These are phyloP conservation scores for Monochamus saltuarius DNA, from an alignment of 1,140 invertebrate genomes.

Conservation along the genomic window DNA sequence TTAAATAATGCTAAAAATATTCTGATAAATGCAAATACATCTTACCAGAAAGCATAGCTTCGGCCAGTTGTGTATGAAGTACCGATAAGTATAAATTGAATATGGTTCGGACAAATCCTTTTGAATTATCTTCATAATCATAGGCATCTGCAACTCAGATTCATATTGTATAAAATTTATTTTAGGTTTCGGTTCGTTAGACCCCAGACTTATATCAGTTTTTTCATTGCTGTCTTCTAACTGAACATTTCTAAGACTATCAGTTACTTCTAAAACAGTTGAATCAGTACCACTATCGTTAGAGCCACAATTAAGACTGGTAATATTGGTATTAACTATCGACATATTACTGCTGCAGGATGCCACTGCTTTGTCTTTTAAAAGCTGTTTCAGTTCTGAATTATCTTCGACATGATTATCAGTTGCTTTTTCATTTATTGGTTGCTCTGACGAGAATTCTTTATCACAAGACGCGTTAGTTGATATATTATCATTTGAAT, in stretches of 20 bases:
- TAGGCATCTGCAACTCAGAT: constrained; percentile 88
- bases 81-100: constrained; percentile 99
- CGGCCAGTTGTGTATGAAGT: constrained; percentile 99
- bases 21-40: too few relatives aligned
- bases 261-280: constrained; percentile 10
- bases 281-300: too few relatives aligned
- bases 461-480: constrained; percentile 15
- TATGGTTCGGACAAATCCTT: constrained; percentile 99
- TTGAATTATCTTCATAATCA: constrained; percentile 98
- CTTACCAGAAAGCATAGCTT: constrained; percentile 95
- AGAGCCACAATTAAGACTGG: too few relatives aligned
- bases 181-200: constrained; percentile 30
- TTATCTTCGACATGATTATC: too few relatives aligned
- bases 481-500: constrained; percentile 32
- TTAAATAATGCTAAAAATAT: too few relatives aligned
- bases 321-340: too few relatives aligned
- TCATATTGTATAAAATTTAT: constrained; percentile 75
- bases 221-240: constrained; percentile 9
- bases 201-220: neutral
- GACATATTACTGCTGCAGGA: too few relatives aligned
- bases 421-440: too few relatives aligned
- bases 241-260: constrained; percentile 20
- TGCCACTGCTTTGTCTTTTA: too few relatives aligned
- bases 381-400: too few relatives aligned
- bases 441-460: neutral